Evolutionary conservation across 2,888 invertebrate genomes (phyloP).

Genomic region (Thalpophila matura): DNA sequence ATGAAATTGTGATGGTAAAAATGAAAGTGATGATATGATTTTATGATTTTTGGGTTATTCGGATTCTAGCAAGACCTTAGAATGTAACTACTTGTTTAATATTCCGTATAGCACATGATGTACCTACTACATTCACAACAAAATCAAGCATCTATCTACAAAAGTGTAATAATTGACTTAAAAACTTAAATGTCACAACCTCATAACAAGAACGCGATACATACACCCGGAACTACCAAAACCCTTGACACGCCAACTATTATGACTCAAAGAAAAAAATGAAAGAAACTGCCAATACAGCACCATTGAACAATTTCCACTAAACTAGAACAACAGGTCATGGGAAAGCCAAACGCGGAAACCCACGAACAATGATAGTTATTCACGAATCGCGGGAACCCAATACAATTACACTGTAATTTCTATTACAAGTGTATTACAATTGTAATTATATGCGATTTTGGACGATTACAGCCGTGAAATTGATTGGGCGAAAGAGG

Average conservation of each 20-base stretch:
- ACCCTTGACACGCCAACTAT: constrained; percentile 51
- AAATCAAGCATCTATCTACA: not conserved
- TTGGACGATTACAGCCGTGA: constrained; percentile 38
- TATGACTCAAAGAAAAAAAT: constrained; percentile 47
- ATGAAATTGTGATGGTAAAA: not conserved
- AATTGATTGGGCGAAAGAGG: constrained; percentile 47
- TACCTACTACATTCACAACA: not conserved
- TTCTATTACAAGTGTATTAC: constrained; percentile 58
- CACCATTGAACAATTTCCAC: constrained; percentile 68
- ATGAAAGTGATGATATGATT: not conserved
- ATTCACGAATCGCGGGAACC: constrained; percentile 54
- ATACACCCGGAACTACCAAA: constrained; percentile 45
- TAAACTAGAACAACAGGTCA: constrained; percentile 73
- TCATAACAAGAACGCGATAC: constrained; percentile 16
- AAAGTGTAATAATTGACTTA: not conserved
- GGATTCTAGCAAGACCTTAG: not conserved
- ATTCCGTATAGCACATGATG: not conserved
- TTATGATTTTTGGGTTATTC: not conserved
- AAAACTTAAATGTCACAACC: constrained; percentile 6
- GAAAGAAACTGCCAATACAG: constrained; percentile 55
- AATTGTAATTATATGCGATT: constrained; percentile 50
- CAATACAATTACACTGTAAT: constrained; percentile 55
- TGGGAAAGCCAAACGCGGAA: constrained; percentile 76
- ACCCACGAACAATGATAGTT: constrained; percentile 65
- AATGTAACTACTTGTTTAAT: not conserved